Evolutionary conservation across 1,140 invertebrate species (phyloP).

Genomic region (Zophobas morio): DNA sequence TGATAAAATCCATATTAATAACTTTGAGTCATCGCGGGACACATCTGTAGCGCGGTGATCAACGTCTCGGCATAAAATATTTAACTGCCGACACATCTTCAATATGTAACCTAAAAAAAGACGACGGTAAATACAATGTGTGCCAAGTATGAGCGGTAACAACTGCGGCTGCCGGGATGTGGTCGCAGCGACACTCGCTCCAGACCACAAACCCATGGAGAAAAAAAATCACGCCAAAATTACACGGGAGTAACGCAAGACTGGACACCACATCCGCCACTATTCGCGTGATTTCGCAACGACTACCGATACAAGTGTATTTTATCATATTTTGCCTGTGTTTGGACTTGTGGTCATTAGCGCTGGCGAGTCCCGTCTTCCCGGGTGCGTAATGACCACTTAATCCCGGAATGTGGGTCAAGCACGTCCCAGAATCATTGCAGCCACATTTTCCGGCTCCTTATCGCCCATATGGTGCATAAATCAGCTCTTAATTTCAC

Average conservation of each 20-base stretch:
- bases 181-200: too few species aligned
- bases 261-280: too few species aligned
- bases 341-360: not conserved
- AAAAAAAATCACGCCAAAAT: too few species aligned
- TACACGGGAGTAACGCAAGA: too few species aligned
- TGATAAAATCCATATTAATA: slow-evolving; percentile 31
- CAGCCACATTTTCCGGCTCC: slow-evolving; percentile 12
- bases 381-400: slow-evolving; percentile 14
- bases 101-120: slow-evolving; percentile 35
- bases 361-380: not conserved
- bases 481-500: slow-evolving; percentile 14
- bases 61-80: slow-evolving; percentile 31
- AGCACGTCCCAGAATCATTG: slow-evolving; percentile 17
- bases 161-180: not conserved
- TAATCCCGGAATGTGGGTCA: slow-evolving; percentile 26
- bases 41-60: slow-evolving; percentile 17
- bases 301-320: too few species aligned
- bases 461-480: slow-evolving; percentile 29
- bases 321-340: too few species aligned
- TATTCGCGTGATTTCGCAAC: too few species aligned
- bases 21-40: slow-evolving; percentile 30
- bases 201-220: too few species aligned
- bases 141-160: slow-evolving; percentile 24
- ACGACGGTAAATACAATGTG: slow-evolving; percentile 13
- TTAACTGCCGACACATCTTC: slow-evolving; percentile 11